Evolutionary conservation across 2,888 invertebrate genomes (phyloP), one percentile per base, ranked within the genome.

Genomic region (Axea sp.): DNA sequence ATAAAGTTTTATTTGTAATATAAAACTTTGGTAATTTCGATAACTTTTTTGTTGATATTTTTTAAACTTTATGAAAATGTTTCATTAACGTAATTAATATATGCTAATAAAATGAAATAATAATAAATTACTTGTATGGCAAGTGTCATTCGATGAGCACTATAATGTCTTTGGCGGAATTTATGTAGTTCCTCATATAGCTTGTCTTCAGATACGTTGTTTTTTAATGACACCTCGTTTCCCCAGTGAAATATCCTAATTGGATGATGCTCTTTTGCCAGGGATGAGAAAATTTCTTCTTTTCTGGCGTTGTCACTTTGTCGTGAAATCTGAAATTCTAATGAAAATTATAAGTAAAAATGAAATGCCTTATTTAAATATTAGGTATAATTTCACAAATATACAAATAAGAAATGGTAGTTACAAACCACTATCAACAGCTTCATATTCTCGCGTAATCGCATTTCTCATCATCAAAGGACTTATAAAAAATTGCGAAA

Each of bases 171-270:
- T 80, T 90, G 89, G 26, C 94, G 89, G 81, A 96, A 96, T 64
- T 93, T 91, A 78, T 94, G 93, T 3, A 96, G 90, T 1, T 91
- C 89, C 17, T 90, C 85, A 81, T 96, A 92, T 1, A 97, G 88
- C 28, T 89, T 89, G 28, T 92, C 92, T 75, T 94, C 93, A 6
- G 90, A 87, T 11, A 93, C 89, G 73, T 90, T 90, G 7, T 94
- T 93, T 30, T 90, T 90, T 5, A 96, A 88, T 0, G 95, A 94
- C 75, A 90, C 89, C 55, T 93, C 88, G 88, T 95, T 95, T 76
- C 97, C 97, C 95, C 96, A 96, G 7, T 93, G 90, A 86, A 97
- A 97, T 35, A 93, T 93, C 19, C 91, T 86, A n/a, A 90, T 92
- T 0, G 95, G 96, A 83, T 94, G 94, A 0, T 90, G 90, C 2